Conservation (phyloP, 2,797 vertebrate species). For the Gymnoscopelus braueri region DNA sequence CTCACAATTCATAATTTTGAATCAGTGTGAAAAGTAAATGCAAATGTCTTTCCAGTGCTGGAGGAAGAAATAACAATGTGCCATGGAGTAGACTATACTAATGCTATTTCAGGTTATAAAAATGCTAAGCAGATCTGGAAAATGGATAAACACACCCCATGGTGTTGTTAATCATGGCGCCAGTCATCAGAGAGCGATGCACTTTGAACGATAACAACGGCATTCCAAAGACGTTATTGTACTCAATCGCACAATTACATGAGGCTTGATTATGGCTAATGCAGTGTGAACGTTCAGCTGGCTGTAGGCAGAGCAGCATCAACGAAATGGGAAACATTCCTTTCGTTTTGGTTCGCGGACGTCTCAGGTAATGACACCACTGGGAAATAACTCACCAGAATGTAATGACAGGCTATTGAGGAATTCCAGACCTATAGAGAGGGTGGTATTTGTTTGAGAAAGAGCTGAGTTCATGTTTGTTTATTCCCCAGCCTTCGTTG, state of each 20-base stretch:
- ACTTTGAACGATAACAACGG: conserved; percentile 51
- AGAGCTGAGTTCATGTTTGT: conserved; percentile 65
- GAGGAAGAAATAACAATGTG: conserved; percentile 20
- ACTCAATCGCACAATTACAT: conserved; percentile 54
- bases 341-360: conserved; percentile 53
- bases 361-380: conserved; percentile 45
- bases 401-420: conserved; percentile 53
- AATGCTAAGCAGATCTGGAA: conserved; percentile 21
- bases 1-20: too few species aligned
- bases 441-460: conserved; percentile 60
- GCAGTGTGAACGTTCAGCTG: conserved; percentile 44
- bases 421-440: conserved; percentile 55
- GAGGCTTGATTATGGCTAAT: conserved; percentile 43
- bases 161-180: conserved; percentile 44
- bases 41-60: neutral
- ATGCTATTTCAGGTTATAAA: conserved; percentile 45
- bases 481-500: conserved; percentile 54
- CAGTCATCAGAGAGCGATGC: conserved; percentile 51
- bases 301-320: conserved; percentile 30
- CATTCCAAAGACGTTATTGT: conserved; percentile 58
- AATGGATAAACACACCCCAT: conserved; percentile 50
- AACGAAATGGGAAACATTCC: conserved; percentile 60
- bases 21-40: conserved; percentile 15
- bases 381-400: conserved; percentile 63
- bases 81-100: conserved; percentile 24